A percentile compares a stretch with the other conserved stretches of the same genome.
These are phyloP conservation scores for Danionella cerebrum DNA, from an alignment of 2,113 vertebrate species.

Conservation along the genomic window DNA sequence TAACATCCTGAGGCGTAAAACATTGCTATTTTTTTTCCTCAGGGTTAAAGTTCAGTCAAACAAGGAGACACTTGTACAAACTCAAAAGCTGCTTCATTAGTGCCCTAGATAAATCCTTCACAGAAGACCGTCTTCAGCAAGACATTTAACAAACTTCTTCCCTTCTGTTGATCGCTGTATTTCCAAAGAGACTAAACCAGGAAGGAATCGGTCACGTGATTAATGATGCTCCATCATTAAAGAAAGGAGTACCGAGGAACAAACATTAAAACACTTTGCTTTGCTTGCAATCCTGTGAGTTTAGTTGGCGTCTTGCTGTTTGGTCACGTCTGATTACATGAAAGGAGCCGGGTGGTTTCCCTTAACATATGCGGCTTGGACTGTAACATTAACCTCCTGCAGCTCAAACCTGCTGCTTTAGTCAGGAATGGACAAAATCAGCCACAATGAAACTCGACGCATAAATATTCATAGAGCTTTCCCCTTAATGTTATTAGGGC, in stretches of 20 bases:
- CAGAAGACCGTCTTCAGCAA: no score
- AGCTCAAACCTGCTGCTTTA: conserved; percentile 26
- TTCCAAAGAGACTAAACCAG: conserved; percentile 24
- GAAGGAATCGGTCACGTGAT: conserved; percentile 45
- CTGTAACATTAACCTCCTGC: conserved; percentile 40
- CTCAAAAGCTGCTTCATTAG: no score
- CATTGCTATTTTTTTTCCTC: no score
- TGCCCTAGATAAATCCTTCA: no score
- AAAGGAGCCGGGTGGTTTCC: conserved; percentile 22
- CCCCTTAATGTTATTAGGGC: background rate
- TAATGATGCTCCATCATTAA: conserved; percentile 50
- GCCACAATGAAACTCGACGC: background rate
- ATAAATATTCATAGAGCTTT: background rate
- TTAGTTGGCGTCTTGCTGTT: conserved; percentile 31
- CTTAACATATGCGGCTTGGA: conserved; percentile 37
- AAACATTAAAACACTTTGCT: conserved; percentile 34
- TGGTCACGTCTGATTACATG: conserved; percentile 33
- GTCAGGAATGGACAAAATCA: background rate
- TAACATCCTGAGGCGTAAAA: no score
- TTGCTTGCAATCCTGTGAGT: conserved; percentile 36
- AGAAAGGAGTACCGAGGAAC: conserved; percentile 40
- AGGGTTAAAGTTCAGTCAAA: no score
- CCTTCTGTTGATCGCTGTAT: background rate
- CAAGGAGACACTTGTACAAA: background rate
- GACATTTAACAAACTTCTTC: background rate